These are phyloP conservation scores for Neria commutata DNA, from an alignment of 2,888 invertebrate genomes.

Conservation along the genomic window DNA sequence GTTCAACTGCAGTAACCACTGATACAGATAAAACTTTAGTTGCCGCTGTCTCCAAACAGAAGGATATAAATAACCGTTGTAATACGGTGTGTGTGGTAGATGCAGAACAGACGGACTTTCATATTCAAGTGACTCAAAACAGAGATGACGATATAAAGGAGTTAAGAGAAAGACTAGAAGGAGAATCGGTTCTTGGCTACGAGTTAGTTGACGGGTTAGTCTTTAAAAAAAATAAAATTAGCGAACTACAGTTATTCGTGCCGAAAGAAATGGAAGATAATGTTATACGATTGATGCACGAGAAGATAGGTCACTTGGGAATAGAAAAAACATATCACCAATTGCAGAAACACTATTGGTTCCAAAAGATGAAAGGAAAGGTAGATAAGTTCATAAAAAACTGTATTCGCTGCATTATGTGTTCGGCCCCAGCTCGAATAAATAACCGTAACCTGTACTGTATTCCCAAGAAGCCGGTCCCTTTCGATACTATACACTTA, in stretches of 20 bases:
- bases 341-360: neutral
- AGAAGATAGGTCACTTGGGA: slow-evolving; percentile 4
- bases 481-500: neutral
- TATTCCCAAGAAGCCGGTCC: neutral
- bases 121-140: too few relatives aligned
- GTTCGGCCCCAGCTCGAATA: neutral
- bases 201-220: too few relatives aligned
- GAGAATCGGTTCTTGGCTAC: too few relatives aligned
- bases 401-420: neutral
- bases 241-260: slow-evolving; percentile 4
- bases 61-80: neutral
- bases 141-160: too few relatives aligned
- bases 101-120: too few relatives aligned
- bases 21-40: slow-evolving; percentile 6
- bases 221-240: too few relatives aligned
- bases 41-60: neutral
- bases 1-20: slow-evolving; percentile 8
- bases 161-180: too few relatives aligned
- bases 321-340: neutral
- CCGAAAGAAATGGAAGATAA: slow-evolving; percentile 13
- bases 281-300: slow-evolving; percentile 1
- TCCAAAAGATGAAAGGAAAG: neutral
- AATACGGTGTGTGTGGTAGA: too few relatives aligned
- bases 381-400: neutral
- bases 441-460: neutral